These are phyloP conservation scores for Cotesia vestalis DNA, from an alignment of 1,140 invertebrate genomes.

Conservation along the genomic window DNA sequence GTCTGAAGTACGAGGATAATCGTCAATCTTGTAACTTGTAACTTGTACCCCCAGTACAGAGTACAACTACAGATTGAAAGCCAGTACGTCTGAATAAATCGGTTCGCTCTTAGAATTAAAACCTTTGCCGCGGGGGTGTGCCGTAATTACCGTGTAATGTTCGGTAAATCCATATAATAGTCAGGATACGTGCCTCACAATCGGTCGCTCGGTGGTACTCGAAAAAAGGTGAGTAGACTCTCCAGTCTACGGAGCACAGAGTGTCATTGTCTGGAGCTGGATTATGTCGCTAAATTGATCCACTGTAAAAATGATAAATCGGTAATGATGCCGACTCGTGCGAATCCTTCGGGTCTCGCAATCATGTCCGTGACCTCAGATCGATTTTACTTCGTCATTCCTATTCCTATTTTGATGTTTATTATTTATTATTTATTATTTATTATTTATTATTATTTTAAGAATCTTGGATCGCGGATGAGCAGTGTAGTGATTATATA, in stretches of 20 bases:
- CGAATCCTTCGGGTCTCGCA: conserved; percentile 42
- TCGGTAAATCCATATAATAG: conserved; percentile 58
- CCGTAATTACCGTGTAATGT: conserved; percentile 50
- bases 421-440: conserved; percentile 5
- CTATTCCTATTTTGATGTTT: background rate
- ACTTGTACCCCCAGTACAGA: no score
- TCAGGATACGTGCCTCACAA: background rate
- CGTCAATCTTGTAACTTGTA: no score
- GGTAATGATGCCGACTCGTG: conserved; percentile 52
- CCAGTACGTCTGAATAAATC: conserved; percentile 39
- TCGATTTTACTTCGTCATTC: background rate
- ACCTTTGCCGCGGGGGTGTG: conserved; percentile 48
- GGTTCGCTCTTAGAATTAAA: conserved; percentile 56
- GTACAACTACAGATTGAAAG: no score
- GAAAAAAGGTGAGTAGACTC: background rate
- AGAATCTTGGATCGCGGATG: background rate
- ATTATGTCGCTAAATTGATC: conserved; percentile 44
- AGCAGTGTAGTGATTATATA: no score
- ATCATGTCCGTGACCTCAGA: conserved; percentile 12
- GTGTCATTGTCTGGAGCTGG: conserved; percentile 1
- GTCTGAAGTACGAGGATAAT: no score
- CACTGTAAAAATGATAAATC: conserved; percentile 48
- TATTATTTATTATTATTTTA: conserved; percentile 1
- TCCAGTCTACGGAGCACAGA: conserved; percentile 10
- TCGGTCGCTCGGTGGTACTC: background rate